Evolutionary conservation across 2,113 vertebrate species (phyloP), one percentile per base, ranked within the genome.

Genomic region (Dolichotis patagonum): DNA sequence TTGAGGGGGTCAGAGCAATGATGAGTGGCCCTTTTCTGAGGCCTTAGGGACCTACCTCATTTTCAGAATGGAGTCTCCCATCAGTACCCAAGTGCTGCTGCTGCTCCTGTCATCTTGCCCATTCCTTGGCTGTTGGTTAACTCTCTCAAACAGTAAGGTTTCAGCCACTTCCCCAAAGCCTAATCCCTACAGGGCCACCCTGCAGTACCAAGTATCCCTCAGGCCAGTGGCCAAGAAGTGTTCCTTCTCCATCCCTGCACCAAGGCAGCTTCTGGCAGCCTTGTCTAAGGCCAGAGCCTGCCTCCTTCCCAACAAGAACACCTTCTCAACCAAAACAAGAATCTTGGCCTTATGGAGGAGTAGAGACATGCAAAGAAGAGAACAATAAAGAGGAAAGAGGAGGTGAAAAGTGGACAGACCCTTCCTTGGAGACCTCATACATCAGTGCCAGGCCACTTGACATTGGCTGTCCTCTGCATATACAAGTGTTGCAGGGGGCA

Each of bases 11-110:
- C 81, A 83, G 60, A 83, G 43, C 88, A 52, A 49, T n/a, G 90
- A 86, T n/a, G 87, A 93, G 91, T 93, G 96, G 90, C 88, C 60
- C 54, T 96, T 60, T 65, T 65, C 46, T 63, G 28, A 88, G 46
- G 84, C 62, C 41, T 38, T 12, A 9, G 49, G 41, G 81, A 24
- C 41, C 71, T 11, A 60, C 49, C 75, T 95, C 41, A 63, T 52
- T 62, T 95, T 82, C 54, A 85, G 69, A 75, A 77, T 35, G 38
- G 43, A 91, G 60, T 19, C 3, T 82, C 26, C 80, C 78, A 78
- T 69, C 13, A 2, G 58, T 41, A 28, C 58, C 71, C 16, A 1
- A 30, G 41, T 46, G 84, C 85, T 96, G 63, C 94, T 83, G 35
- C 71, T 4, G 24, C 26, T 93, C 75, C 92, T 71, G 85, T 80